Evolutionary conservation across 2,113 vertebrate species (phyloP).

Genomic region (Triplophysa tibetana): DNA sequence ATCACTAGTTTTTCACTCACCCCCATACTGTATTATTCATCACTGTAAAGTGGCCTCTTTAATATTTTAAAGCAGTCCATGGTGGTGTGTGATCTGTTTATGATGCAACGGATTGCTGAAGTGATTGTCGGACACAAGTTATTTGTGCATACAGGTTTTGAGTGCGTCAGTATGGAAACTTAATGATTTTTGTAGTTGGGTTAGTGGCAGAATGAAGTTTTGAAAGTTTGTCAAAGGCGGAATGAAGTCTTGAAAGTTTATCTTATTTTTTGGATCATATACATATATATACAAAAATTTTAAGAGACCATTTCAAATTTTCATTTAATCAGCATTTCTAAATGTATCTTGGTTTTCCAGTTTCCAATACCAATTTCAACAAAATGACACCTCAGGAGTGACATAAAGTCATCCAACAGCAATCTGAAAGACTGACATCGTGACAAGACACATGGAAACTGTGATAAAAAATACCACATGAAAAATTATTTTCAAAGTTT

Average conservation of each 20-base stretch:
- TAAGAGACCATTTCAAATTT: too few species aligned
- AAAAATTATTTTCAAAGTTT: not conserved
- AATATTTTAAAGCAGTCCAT: constrained; percentile 77
- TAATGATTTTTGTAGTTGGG: constrained; percentile 3
- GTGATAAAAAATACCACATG: too few species aligned
- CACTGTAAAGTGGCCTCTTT: constrained; percentile 80
- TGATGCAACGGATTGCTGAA: constrained; percentile 72
- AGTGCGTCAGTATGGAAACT: constrained; percentile 18
- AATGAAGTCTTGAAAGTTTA: not conserved
- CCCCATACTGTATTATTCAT: constrained; percentile 80
- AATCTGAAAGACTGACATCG: too few species aligned
- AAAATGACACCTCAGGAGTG: too few species aligned
- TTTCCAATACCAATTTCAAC: too few species aligned
- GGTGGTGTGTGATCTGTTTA: constrained; percentile 67
- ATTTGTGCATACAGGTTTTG: constrained; percentile 31
- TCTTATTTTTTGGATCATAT: too few species aligned
- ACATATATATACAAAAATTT: too few species aligned
- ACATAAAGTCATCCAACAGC: too few species aligned
- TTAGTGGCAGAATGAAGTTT: not conserved
- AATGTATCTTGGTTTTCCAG: too few species aligned
- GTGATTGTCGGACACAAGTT: constrained; percentile 39
- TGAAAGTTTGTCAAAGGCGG: too few species aligned
- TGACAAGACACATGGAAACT: too few species aligned
- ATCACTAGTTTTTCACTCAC: constrained; percentile 72
- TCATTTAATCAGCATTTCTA: too few species aligned